Evolutionary conservation across 2,113 vertebrate genomes (phyloP).

Genomic region (Litocranius walleri): DNA sequence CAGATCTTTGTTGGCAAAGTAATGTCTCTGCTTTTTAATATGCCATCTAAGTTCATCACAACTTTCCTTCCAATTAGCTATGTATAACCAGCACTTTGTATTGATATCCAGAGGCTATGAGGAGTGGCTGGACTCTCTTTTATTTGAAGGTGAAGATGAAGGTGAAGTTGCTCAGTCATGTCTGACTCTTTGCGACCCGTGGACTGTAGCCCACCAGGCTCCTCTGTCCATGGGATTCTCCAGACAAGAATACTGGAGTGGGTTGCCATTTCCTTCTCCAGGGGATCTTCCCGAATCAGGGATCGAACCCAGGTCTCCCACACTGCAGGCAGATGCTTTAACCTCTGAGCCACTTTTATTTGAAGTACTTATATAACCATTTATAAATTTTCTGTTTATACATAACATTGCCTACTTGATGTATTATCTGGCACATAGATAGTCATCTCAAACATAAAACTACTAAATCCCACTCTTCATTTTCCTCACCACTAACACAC

Average conservation of each 20-base stretch:
- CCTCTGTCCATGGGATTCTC: no score
- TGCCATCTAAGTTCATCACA: no score
- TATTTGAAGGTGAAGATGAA: background rate
- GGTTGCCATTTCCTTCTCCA: no score
- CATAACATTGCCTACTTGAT: background rate
- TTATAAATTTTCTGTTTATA: background rate
- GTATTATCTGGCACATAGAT: background rate
- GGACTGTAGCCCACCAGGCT: no score
- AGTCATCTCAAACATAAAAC: background rate
- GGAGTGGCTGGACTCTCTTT: background rate
- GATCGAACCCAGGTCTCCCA: no score
- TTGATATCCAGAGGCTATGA: background rate
- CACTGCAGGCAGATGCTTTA: no score
- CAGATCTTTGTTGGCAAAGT: no score
- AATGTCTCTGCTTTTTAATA: no score
- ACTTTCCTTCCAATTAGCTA: background rate
- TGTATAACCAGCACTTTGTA: background rate
- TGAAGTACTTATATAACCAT: background rate
- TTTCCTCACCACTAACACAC: background rate
- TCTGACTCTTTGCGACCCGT: no score
- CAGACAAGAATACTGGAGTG: no score
- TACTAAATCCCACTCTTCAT: background rate
- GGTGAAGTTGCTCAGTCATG: no score
- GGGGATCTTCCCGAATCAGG: no score
- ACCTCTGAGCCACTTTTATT: background rate